Conservation (phyloP, 2,888 invertebrate species). For the Leptinotarsa tumamoca region DNA sequence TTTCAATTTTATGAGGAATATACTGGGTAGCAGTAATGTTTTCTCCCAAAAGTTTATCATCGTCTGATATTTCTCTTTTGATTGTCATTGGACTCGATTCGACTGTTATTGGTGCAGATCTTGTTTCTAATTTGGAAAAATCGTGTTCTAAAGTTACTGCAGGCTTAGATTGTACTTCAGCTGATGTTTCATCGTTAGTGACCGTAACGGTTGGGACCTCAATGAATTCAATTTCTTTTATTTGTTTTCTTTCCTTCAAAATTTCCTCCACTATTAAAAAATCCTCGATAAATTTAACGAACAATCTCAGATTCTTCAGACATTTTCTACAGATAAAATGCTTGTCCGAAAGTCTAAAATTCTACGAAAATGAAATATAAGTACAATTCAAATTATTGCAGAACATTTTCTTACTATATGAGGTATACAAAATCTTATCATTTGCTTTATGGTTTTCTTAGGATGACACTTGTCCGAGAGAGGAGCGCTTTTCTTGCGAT, state of each 20-base stretch:
- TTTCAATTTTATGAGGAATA: not conserved
- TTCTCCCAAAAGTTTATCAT: not conserved
- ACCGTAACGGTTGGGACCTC: conserved; percentile 2
- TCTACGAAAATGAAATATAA: conserved; percentile 1
- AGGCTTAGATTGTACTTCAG: not conserved
- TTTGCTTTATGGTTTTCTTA: conserved; percentile 20
- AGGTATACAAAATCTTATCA: conserved; percentile 23
- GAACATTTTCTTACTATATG: conserved; percentile 3
- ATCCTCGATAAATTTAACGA: conserved; percentile 18
- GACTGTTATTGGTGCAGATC: not conserved
- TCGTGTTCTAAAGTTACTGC: not conserved
- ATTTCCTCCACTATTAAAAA: conserved; percentile 10
- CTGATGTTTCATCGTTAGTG: not conserved
- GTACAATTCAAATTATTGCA: not conserved
- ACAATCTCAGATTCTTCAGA: conserved; percentile 8
- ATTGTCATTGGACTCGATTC: not conserved
- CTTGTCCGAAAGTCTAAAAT: not conserved
- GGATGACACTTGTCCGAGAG: conserved; percentile 13
- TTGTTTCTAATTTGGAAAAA: not conserved
- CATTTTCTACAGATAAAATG: conserved; percentile 14
- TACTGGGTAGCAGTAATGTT: not conserved
- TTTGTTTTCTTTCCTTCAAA: not conserved
- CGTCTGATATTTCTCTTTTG: not conserved
- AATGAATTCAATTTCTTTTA: conserved; percentile 17
- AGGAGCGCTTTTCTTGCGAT: not conserved